Conservation (phyloP, 2,797 vertebrate species). For the Anniella stebbinsi region DNA sequence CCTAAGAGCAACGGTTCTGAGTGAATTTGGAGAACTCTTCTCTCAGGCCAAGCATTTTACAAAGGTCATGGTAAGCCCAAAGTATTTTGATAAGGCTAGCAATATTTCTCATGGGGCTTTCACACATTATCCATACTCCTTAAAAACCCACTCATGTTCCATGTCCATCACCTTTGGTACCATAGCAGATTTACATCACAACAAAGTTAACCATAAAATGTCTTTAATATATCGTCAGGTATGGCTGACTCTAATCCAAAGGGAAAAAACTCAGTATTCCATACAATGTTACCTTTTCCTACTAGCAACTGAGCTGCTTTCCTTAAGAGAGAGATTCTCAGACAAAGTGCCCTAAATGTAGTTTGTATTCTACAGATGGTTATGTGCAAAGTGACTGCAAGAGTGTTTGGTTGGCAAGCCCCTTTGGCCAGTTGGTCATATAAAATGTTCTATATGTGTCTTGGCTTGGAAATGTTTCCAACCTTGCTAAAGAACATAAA, state of each 20-base stretch:
- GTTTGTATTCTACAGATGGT: neutral
- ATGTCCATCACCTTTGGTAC: neutral
- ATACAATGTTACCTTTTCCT: neutral
- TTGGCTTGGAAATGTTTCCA: neutral
- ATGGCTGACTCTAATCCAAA: neutral
- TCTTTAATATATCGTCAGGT: neutral
- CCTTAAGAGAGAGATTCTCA: neutral
- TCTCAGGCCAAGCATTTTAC: neutral
- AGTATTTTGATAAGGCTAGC: neutral
- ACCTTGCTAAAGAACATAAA: neutral
- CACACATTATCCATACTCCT: neutral
- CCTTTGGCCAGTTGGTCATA: neutral
- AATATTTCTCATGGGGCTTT: neutral
- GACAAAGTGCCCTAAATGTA: neutral
- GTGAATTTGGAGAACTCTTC: neutral
- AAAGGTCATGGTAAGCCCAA: neutral
- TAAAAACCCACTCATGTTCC: neutral
- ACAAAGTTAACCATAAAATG: neutral
- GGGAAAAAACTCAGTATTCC: neutral
- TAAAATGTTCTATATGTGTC: neutral
- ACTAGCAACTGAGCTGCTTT: neutral
- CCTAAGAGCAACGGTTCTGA: neutral
- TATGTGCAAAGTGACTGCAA: neutral
- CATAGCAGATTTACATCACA: neutral
- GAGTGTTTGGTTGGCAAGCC: neutral